Evolutionary conservation across 2,113 vertebrate genomes (phyloP).

Genomic region (Centropus bengalensis): DNA sequence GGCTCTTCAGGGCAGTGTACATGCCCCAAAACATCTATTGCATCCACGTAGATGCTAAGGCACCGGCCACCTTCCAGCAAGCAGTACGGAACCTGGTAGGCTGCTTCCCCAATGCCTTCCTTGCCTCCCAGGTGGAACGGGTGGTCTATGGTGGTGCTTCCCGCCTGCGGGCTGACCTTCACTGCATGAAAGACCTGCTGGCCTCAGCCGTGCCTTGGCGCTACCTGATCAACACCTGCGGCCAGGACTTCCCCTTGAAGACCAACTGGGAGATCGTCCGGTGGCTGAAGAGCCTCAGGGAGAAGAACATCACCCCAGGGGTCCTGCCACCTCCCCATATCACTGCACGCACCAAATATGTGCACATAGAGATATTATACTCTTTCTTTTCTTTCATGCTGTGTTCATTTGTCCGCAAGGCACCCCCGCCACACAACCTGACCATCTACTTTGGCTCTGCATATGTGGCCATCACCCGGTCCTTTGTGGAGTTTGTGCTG

Average conservation of each 20-base stretch:
- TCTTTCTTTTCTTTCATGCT: slow-evolving; percentile 53
- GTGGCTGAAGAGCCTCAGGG: slow-evolving; percentile 43
- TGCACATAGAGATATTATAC: slow-evolving; percentile 53
- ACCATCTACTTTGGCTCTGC: slow-evolving; percentile 68
- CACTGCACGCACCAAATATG: not conserved
- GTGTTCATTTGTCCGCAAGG: not conserved
- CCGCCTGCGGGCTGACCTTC: slow-evolving; percentile 60
- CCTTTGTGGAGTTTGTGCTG: slow-evolving; percentile 51
- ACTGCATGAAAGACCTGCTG: slow-evolving; percentile 61
- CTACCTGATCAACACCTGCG: slow-evolving; percentile 65
- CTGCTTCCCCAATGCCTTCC: slow-evolving; percentile 62
- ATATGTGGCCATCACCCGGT: slow-evolving; percentile 15
- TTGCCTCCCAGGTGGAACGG: slow-evolving; percentile 35
- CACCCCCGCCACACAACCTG: slow-evolving; percentile 5
- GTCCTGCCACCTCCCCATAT: slow-evolving; percentile 33
- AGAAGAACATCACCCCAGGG: slow-evolving; percentile 62
- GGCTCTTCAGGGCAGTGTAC: slow-evolving; percentile 62
- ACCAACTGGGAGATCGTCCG: slow-evolving; percentile 69
- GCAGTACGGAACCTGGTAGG: not conserved
- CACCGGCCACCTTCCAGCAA: not conserved
- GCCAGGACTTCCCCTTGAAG: slow-evolving; percentile 74
- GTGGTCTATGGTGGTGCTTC: slow-evolving; percentile 63
- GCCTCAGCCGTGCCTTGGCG: not conserved
- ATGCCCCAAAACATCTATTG: slow-evolving; percentile 59
- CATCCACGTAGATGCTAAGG: slow-evolving; percentile 45